A percentile compares a stretch with the other conserved stretches of the same genome.
Evolutionary conservation across 1,140 invertebrate species (phyloP).

Genomic region (Triops longicaudatus): DNA sequence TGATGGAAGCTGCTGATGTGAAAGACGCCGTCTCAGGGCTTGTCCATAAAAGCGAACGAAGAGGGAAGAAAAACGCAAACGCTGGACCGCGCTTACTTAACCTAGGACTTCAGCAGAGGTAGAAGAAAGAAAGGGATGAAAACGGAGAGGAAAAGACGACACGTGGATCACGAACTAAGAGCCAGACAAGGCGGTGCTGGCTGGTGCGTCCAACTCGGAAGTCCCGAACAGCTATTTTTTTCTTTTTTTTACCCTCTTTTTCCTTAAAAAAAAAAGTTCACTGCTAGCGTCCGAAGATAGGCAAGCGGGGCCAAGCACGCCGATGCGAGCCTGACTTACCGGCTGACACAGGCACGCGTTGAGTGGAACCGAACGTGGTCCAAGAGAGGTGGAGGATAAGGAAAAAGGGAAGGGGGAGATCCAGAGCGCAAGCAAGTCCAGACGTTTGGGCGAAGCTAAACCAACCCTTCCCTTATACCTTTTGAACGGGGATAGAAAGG

Average conservation of each 20-base stretch:
- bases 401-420: no score
- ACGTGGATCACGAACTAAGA: slow-evolving; percentile 5
- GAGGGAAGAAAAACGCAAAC: background rate
- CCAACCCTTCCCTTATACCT: background rate
- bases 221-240: background rate
- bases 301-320: no score
- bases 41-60: background rate
- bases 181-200: background rate
- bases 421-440: background rate
- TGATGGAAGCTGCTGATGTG: slow-evolving; percentile 13
- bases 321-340: no score
- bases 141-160: background rate
- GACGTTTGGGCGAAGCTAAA: background rate
- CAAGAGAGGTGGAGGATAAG: no score
- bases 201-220: background rate
- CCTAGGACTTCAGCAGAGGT: background rate
- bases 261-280: no score
- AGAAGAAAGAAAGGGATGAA: background rate
- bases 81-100: background rate
- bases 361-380: no score
- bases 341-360: no score
- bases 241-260: no score
- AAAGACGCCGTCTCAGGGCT: background rate
- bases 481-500: background rate
- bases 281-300: no score